Evolutionary conservation across 2,888 invertebrate genomes (phyloP).

Genomic region (Odontocolon sp.): DNA sequence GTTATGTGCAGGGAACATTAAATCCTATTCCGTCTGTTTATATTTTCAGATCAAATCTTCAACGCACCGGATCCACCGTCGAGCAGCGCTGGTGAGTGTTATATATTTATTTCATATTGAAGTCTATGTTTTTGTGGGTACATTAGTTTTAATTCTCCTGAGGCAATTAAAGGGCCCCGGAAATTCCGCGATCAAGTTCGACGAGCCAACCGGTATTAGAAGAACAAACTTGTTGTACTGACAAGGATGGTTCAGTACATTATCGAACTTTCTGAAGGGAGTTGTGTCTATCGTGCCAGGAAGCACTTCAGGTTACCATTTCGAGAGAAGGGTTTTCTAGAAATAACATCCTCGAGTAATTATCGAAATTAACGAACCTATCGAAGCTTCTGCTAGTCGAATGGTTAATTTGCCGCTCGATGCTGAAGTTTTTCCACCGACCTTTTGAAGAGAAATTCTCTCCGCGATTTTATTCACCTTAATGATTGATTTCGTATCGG

Average conservation of each 20-base stretch:
- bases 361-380: constrained; percentile 38
- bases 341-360: constrained; percentile 38
- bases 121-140: too few relatives aligned
- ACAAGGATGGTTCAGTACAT: neutral
- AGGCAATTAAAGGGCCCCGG: constrained; percentile 10
- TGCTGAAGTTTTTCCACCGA: constrained; percentile 12
- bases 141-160: neutral
- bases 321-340: neutral
- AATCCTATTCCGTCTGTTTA: too few relatives aligned
- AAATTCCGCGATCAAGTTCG: constrained; percentile 21
- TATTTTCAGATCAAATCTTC: constrained; percentile 75
- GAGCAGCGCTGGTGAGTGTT: constrained; percentile 71
- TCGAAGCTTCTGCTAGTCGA: constrained; percentile 5
- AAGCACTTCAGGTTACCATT: neutral
- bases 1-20: too few relatives aligned
- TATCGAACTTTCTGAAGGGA: constrained; percentile 22
- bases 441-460: too few relatives aligned
- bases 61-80: constrained; percentile 69
- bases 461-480: too few relatives aligned
- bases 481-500: too few relatives aligned
- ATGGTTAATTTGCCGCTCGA: constrained; percentile 33
- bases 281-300: constrained; percentile 19
- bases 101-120: too few relatives aligned
- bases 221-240: neutral
- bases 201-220: neutral